Percentiles rank a stretch among this genome's conserved stretches.
Evolutionary conservation across 2,888 invertebrate species (phyloP).

Genomic region (Pheosia tremula): DNA sequence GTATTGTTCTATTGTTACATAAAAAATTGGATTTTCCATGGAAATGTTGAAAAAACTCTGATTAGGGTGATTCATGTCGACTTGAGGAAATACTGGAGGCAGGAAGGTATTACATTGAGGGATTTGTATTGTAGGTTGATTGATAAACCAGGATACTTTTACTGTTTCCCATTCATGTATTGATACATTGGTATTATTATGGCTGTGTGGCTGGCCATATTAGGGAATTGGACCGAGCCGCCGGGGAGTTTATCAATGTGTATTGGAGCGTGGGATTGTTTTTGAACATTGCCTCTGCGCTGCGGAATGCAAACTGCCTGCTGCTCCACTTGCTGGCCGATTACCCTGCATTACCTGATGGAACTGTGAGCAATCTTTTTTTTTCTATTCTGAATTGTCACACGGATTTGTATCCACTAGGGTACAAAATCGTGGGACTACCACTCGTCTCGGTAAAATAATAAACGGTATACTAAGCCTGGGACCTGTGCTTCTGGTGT

Average conservation of each 20-base stretch:
- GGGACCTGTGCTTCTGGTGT: no score
- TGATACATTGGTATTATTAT: not conserved
- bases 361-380: slow-evolving; percentile 1
- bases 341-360: slow-evolving; percentile 25
- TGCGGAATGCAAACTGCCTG: slow-evolving; percentile 52
- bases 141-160: not conserved
- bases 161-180: not conserved
- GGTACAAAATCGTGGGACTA: not conserved
- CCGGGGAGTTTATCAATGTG: slow-evolving; percentile 69
- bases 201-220: slow-evolving; percentile 50
- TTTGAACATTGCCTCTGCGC: slow-evolving; percentile 58
- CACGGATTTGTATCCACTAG: not conserved
- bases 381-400: slow-evolving; percentile 5
- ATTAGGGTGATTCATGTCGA: no score
- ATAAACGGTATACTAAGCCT: no score
- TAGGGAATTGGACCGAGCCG: slow-evolving; percentile 63
- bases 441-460: no score
- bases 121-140: not conserved
- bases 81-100: no score
- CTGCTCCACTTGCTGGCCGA: slow-evolving; percentile 47
- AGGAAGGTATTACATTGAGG: no score
- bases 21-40: no score
- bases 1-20: no score
- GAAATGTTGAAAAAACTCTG: no score
- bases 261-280: slow-evolving; percentile 75